Evolutionary conservation across 1,140 invertebrate genomes (phyloP).

Genomic region (Sesamia nonagrioides): DNA sequence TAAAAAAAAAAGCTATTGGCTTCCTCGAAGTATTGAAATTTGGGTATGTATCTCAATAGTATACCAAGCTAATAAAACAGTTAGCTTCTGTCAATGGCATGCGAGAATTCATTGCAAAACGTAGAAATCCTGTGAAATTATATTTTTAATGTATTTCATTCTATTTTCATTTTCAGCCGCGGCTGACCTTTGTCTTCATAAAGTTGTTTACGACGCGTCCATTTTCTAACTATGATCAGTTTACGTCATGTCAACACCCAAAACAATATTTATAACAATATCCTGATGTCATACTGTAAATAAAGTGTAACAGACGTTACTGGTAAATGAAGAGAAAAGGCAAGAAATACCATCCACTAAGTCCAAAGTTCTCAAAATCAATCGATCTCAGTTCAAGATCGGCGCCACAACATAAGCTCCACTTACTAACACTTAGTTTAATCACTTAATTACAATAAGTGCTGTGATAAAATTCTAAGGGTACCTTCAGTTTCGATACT

Average conservation of each 20-base stretch:
- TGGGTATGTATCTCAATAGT: not conserved
- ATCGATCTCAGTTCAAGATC: slow-evolving; percentile 2
- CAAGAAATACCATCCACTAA: not conserved
- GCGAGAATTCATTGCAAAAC: too few species aligned
- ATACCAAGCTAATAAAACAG: not conserved
- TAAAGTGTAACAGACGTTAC: not conserved
- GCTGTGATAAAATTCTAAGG: slow-evolving; percentile 29
- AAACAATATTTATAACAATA: not conserved
- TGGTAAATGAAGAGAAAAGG: too few species aligned
- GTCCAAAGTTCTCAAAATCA: slow-evolving; percentile 18
- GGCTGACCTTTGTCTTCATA: not conserved
- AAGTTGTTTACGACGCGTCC: slow-evolving; percentile 18
- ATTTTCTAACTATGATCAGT: not conserved
- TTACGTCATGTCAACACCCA: not conserved
- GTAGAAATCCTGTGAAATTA: not conserved
- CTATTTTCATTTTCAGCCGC: not conserved
- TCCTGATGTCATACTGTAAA: not conserved
- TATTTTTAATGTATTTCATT: not conserved
- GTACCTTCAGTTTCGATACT: slow-evolving; percentile 30
- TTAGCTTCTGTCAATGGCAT: not conserved
- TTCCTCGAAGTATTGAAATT: not conserved
- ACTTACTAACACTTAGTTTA: slow-evolving; percentile 36
- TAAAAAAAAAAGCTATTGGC: not conserved
- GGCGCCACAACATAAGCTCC: slow-evolving; percentile 12
- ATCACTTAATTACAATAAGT: slow-evolving; percentile 45